Conservation (phyloP, 2,888 invertebrate species). For the Phragmatobia fuliginosa region DNA sequence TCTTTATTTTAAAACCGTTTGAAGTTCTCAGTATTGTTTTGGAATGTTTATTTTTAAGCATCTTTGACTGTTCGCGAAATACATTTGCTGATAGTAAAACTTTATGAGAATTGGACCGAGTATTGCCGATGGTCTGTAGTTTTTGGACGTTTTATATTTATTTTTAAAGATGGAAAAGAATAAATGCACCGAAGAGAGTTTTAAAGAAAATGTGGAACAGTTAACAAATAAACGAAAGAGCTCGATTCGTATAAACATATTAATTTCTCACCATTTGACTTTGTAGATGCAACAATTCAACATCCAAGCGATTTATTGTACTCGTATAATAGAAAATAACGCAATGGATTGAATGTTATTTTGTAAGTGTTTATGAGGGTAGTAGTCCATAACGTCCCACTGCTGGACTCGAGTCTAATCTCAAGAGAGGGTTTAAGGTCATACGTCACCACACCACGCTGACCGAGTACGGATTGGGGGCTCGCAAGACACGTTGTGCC, state of each 20-base stretch:
- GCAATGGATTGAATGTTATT: background rate
- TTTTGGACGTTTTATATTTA: constrained; percentile 17
- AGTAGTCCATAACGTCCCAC: too few species aligned
- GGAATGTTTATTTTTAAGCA: constrained; percentile 21
- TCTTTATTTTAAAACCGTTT: background rate
- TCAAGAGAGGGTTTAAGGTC: too few species aligned
- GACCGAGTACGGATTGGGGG: too few species aligned
- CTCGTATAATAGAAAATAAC: background rate
- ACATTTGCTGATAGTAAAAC: constrained; percentile 36
- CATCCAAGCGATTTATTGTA: background rate
- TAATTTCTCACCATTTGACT: background rate
- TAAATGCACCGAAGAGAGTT: background rate
- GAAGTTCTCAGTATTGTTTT: constrained; percentile 7
- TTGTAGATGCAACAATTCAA: background rate
- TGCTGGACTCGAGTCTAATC: too few species aligned
- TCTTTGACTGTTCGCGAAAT: constrained; percentile 16
- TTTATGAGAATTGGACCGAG: constrained; percentile 25
- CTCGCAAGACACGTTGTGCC: too few species aligned
- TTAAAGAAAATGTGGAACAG: background rate
- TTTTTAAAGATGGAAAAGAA: too few species aligned
- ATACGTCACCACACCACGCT: too few species aligned
- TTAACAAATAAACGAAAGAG: background rate
- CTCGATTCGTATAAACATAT: background rate
- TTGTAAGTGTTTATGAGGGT: background rate
- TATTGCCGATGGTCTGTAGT: constrained; percentile 11